Percentiles rank a stretch among this genome's conserved stretches.
Conservation (phyloP, 2,113 vertebrate genomes). For the Lanius ludovicianus region DNA sequence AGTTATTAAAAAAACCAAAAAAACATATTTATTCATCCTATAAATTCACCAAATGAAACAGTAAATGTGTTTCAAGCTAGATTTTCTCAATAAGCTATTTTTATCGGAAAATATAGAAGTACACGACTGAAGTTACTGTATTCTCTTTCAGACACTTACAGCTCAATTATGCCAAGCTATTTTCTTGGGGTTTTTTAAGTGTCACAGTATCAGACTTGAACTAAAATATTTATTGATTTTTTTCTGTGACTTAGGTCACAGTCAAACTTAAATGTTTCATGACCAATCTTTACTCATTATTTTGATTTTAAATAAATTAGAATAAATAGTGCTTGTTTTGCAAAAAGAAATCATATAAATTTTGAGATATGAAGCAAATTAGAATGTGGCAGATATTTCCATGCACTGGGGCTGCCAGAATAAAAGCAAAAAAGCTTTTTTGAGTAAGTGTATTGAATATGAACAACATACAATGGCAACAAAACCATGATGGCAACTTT, state of each 20-base stretch:
- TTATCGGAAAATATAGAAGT: neutral
- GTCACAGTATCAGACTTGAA: neutral
- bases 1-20: neutral
- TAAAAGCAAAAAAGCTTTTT: neutral
- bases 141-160: neutral
- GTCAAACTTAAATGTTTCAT: neutral
- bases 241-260: neutral
- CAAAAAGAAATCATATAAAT: neutral
- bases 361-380: neutral
- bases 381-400: neutral
- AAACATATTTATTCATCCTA: neutral
- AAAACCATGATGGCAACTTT: neutral
- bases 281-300: neutral
- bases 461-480: neutral
- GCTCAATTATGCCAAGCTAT: neutral
- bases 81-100: neutral
- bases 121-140: neutral
- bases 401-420: neutral
- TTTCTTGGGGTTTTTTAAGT: neutral
- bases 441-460: neutral
- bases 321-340: neutral
- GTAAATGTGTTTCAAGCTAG: neutral
- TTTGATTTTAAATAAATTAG: neutral
- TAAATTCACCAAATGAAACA: neutral
- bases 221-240: neutral